phyloP scores from a whole-genome alignment of 2,113 vertebrate species.

The Gymnogyps californianus region DNA sequence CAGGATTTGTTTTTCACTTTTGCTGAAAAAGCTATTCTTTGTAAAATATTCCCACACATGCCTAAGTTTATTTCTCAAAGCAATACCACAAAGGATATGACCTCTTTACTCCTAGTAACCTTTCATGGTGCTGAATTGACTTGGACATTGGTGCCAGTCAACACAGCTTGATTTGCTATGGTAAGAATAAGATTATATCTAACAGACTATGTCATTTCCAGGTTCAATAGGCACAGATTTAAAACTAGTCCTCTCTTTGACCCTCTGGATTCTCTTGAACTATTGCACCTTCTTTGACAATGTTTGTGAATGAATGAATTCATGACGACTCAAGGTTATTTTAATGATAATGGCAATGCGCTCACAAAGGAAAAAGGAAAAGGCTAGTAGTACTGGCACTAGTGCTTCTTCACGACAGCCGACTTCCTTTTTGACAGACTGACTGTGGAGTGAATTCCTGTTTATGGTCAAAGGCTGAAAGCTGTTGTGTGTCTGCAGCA shows the following conservation, averaged over 20 bases:
- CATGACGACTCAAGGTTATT: conserved; percentile 85
- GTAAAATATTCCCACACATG: conserved; percentile 83
- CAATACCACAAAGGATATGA: conserved; percentile 77
- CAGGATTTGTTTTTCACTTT: conserved; percentile 75
- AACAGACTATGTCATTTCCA: conserved; percentile 81
- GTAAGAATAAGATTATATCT: conserved; percentile 84
- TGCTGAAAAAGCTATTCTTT: conserved; percentile 75
- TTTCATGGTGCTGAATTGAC: conserved; percentile 79
- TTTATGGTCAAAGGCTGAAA: conserved; percentile 82
- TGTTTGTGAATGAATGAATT: conserved; percentile 91
- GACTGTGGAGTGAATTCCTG: conserved; percentile 79
- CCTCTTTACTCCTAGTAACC: conserved; percentile 80
- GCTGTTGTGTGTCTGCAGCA: conserved; percentile 76
- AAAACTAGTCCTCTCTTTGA: conserved; percentile 81
- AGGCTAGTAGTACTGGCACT: conserved; percentile 64
- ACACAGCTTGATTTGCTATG: conserved; percentile 82
- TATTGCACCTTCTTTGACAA: conserved; percentile 83
- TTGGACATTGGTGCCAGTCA: conserved; percentile 78
- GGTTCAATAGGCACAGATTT: conserved; percentile 84
- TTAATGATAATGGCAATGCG: conserved; percentile 83
- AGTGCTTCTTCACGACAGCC: conserved; percentile 71
- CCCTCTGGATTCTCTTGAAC: conserved; percentile 82
- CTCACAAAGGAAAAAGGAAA: conserved; percentile 78
- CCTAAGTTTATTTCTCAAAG: conserved; percentile 80
- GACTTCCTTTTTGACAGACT: conserved; percentile 82